These are phyloP conservation scores for Rhodinocichla rosea DNA, from an alignment of 2,113 vertebrate genomes.

Conservation along the genomic window DNA sequence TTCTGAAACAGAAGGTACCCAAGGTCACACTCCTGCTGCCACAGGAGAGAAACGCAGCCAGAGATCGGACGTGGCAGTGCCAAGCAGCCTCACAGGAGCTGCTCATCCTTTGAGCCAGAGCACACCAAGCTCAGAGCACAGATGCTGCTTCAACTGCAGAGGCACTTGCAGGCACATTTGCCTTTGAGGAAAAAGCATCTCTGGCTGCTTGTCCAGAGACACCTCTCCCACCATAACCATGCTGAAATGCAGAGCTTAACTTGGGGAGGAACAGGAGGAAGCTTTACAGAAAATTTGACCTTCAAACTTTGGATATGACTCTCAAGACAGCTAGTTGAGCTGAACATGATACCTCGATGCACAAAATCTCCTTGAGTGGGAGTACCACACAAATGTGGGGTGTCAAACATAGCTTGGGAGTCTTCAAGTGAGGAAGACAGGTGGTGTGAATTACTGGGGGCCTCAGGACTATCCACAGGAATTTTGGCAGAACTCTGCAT, in stretches of 20 bases:
- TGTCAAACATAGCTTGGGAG: background rate
- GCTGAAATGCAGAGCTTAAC: background rate
- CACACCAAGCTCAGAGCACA: background rate
- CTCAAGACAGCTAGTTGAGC: background rate
- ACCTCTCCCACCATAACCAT: background rate
- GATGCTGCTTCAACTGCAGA: background rate
- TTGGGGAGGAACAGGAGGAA: background rate
- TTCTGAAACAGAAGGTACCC: conserved; percentile 72
- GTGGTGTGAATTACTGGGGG: background rate
- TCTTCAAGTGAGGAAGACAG: background rate
- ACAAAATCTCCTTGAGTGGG: background rate
- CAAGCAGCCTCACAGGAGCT: background rate
- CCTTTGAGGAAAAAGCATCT: background rate
- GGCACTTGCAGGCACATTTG: background rate
- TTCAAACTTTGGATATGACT: background rate
- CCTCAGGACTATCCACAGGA: background rate
- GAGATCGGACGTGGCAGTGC: accelerated
- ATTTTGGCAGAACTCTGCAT: background rate
- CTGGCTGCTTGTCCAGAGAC: background rate
- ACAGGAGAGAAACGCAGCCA: background rate
- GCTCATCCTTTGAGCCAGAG: background rate
- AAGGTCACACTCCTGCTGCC: background rate
- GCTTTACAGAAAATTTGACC: background rate
- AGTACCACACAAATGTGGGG: background rate
- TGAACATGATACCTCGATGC: background rate